Percentiles rank a stretch among this genome's conserved stretches.
phyloP scores from a whole-genome alignment of 2,113 vertebrate genomes.

The Paraplagusia blochii region DNA sequence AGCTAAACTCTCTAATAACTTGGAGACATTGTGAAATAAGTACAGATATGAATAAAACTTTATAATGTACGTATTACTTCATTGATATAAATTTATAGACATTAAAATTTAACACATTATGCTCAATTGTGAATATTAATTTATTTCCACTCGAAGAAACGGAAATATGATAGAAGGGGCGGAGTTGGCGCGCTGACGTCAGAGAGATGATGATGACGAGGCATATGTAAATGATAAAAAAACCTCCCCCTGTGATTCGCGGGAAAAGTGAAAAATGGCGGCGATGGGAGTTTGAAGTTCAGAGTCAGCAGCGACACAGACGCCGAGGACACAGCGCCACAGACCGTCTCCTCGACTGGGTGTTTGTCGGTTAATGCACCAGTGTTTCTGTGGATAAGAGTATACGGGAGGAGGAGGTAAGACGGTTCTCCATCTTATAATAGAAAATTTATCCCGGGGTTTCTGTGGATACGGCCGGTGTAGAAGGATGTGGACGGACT shows the following conservation, averaged over 20 bases:
- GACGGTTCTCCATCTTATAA: neutral
- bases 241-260: slow-evolving; percentile 43
- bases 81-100: too few species aligned
- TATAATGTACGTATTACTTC: too few species aligned
- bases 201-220: neutral
- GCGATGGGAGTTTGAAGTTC: slow-evolving; percentile 52
- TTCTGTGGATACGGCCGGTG: neutral
- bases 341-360: neutral
- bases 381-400: slow-evolving; percentile 1
- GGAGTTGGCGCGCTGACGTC: neutral
- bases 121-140: too few species aligned
- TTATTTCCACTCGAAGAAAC: neutral
- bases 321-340: neutral
- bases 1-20: too few species aligned
- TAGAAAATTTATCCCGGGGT: neutral
- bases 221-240: slow-evolving; percentile 5
- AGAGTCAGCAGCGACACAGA: slow-evolving; percentile 18
- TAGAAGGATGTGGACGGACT: too few species aligned
- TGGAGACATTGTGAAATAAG: too few species aligned
- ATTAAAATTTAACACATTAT: too few species aligned
- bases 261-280: slow-evolving; percentile 70
- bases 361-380: neutral
- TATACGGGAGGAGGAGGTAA: slow-evolving; percentile 18
- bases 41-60: too few species aligned
- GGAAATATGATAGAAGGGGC: neutral